Evolutionary conservation across 2,797 vertebrate species (phyloP).

Genomic region (Centropyge bicolor): DNA sequence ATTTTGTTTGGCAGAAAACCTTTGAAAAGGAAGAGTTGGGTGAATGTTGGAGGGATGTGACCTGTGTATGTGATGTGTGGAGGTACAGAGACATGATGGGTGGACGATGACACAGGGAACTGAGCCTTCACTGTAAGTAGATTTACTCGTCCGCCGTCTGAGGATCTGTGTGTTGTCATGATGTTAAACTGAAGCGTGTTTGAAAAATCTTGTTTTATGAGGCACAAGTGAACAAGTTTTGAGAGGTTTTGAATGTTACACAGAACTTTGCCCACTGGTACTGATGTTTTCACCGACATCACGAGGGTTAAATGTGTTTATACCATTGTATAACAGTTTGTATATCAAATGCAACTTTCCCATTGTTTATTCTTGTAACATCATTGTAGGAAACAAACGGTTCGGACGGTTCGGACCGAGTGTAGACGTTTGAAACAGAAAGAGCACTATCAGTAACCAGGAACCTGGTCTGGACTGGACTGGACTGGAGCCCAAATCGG

Average conservation of each 20-base stretch:
- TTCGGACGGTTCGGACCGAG: conserved; percentile 50
- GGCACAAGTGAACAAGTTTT: conserved; percentile 14
- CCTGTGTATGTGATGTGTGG: not conserved
- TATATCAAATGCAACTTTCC: conserved; percentile 45
- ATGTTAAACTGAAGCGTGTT: conserved; percentile 28
- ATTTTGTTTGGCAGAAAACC: not conserved
- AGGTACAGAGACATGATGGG: conserved; percentile 1
- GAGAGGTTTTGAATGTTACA: conserved; percentile 37
- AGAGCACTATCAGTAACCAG: conserved; percentile 31
- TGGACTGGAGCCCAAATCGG: conserved; percentile 66
- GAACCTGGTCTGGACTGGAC: conserved; percentile 39
- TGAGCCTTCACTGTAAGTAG: conserved; percentile 18
- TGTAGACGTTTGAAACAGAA: conserved; percentile 46
- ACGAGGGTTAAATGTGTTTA: conserved; percentile 29
- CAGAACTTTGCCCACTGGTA: conserved; percentile 28
- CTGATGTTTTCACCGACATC: conserved; percentile 36
- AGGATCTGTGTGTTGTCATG: conserved; percentile 43
- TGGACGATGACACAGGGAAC: conserved; percentile 22
- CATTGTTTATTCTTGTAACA: conserved; percentile 57
- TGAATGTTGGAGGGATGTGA: not conserved
- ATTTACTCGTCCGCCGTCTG: conserved; percentile 12
- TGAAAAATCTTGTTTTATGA: conserved; percentile 26
- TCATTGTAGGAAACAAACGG: conserved; percentile 42
- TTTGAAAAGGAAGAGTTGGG: not conserved
- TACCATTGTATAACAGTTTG: conserved; percentile 47